Percentiles rank a stretch among this genome's conserved stretches.
phyloP scores from a whole-genome alignment of 2,113 vertebrate species.

The Nerophis ophidion region DNA sequence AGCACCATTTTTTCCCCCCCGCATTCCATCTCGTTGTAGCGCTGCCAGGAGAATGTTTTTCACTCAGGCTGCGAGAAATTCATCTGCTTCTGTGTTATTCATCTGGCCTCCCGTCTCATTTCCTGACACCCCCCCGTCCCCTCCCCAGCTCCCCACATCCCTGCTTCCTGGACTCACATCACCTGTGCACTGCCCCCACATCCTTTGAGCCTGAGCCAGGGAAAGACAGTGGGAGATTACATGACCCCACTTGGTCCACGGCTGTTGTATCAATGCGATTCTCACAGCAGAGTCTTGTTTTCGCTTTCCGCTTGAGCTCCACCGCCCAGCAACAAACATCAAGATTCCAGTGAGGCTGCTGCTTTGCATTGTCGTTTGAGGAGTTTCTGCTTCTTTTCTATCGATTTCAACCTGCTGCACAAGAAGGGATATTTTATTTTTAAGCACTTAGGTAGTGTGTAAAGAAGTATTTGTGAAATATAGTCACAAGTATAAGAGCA shows the following conservation, averaged over 20 bases:
- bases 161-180: slow-evolving; percentile 37
- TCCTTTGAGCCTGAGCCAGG: slow-evolving; percentile 23
- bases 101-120: slow-evolving; percentile 35
- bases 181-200: slow-evolving; percentile 37
- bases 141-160: slow-evolving; percentile 5
- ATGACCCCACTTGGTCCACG: slow-evolving; percentile 39
- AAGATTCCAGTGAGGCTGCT: slow-evolving; percentile 10
- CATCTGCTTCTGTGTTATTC: slow-evolving; percentile 22
- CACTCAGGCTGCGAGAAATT: slow-evolving; percentile 23
- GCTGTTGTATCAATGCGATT: slow-evolving; percentile 32
- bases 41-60: slow-evolving; percentile 18
- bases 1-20: slow-evolving; percentile 21
- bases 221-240: slow-evolving; percentile 39
- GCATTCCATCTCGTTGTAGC: slow-evolving; percentile 5
- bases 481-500: too few relatives aligned
- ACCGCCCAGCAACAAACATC: slow-evolving; percentile 10
- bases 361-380: slow-evolving; percentile 21
- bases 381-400: slow-evolving; percentile 8
- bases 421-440: too few relatives aligned
- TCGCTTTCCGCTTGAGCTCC: slow-evolving; percentile 23
- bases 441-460: background rate
- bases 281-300: slow-evolving; percentile 15
- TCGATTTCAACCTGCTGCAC: slow-evolving; percentile 1
- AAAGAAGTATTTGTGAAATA: background rate
- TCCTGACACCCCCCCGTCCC: slow-evolving; percentile 3